Conservation (phyloP, 2,888 invertebrate species). For the Epirrhoe alternata region DNA sequence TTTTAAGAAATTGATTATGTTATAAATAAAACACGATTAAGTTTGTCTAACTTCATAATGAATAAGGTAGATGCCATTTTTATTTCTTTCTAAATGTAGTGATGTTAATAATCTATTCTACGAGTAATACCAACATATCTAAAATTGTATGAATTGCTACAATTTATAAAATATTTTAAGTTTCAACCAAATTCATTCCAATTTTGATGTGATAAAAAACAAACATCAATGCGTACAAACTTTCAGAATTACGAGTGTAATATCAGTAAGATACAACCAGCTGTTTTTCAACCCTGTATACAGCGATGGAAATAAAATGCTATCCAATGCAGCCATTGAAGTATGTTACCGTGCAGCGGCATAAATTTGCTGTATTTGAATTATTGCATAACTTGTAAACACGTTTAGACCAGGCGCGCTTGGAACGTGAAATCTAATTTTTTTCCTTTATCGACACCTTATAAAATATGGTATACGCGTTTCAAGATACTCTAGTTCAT, state of each 20-base stretch:
- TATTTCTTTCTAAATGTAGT: too few species aligned
- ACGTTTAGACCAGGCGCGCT: conserved; percentile 70
- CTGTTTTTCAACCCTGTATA: conserved; percentile 36
- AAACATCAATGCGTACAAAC: not conserved
- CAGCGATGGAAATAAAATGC: conserved; percentile 78
- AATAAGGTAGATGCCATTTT: too few species aligned
- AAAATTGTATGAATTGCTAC: too few species aligned
- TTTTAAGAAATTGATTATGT: too few species aligned
- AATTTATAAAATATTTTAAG: not conserved
- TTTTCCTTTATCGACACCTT: conserved; percentile 62
- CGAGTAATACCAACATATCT: too few species aligned
- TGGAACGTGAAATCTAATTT: conserved; percentile 63
- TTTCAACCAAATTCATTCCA: not conserved
- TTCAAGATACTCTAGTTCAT: conserved; percentile 41
- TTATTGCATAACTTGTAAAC: conserved; percentile 84
- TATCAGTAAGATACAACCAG: not conserved
- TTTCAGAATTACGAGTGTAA: not conserved
- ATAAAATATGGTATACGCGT: conserved; percentile 58
- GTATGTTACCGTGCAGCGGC: conserved; percentile 79
- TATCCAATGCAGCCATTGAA: conserved; percentile 81
- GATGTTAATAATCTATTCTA: too few species aligned
- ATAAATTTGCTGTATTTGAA: conserved; percentile 82
- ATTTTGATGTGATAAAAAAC: not conserved
- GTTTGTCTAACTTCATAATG: too few species aligned
- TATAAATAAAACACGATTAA: too few species aligned